Evolutionary conservation across 2,113 vertebrate species (phyloP), one percentile per base, ranked within the genome.

Genomic region (Zingel zingel): DNA sequence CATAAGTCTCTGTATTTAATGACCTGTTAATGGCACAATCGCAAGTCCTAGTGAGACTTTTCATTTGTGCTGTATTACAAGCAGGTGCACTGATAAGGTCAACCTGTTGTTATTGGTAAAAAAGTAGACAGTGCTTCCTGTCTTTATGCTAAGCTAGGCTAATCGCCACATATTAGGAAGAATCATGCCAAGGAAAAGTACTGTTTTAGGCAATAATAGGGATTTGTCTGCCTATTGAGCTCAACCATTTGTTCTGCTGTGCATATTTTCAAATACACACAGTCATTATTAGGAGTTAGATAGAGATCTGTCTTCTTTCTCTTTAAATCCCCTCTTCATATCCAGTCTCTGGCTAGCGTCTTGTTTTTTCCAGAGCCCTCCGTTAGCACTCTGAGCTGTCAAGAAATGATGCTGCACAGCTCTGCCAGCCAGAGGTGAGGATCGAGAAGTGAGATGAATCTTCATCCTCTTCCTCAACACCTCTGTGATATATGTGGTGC

Each of bases 371-470:
- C 77, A 64, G 77, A 75, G 57, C 47, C 59, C 79, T 84, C 43
- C 1, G 47, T 78, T 50, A 58, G 77, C 77, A 39, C 68, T 78
- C 57, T 3, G 65, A 57, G 47, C 81, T 82, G 85, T 86, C 87
- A 67, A 7, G 43, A 30, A 19, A 21, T 74, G 83, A 91, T 39
- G 25, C 77, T 86, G 77, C 67, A 27, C 79, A 79, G 80, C 64
- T 71, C 61, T 61, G 53, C 71, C 74, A 59, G 50, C 47, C 36
- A 27, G 74, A 74, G 77, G 67, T 74, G 72, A 68, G 33, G 19
- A 59, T 67, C 4, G 11, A 30, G 4, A 39, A 80, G 51, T 74
- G 70, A 86, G 79, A 91, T 82, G 77, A 75, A 90, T 88, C 80
- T 58, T 63, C 69, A 78, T 72, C 56, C 78, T 83, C 78, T 89